Conservation (phyloP, 2,797 vertebrate genomes). For the Danio jaintianensis region DNA sequence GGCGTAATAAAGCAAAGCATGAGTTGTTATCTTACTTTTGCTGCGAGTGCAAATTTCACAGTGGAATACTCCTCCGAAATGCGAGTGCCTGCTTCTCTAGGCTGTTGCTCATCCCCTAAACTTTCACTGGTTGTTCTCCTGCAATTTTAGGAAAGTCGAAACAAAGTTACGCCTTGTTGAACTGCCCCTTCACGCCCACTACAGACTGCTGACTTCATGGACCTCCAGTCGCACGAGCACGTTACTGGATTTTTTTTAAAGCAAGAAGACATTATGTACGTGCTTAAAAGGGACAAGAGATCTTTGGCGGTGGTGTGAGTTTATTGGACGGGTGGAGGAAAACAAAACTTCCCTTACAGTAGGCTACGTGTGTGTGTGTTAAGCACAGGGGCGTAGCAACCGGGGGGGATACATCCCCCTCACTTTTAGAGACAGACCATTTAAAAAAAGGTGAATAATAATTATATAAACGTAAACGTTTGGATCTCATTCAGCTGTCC, state of each 20-base stretch:
- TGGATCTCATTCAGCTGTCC: too few species aligned
- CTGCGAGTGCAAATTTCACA: constrained; percentile 26
- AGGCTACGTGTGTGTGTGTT: neutral
- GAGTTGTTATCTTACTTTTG: constrained; percentile 43
- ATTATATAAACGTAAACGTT: too few species aligned
- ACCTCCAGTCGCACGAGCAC: constrained; percentile 1
- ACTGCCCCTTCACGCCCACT: constrained; percentile 63
- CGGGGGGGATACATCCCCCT: too few species aligned
- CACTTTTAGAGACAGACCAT: too few species aligned
- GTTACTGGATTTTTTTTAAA: neutral
- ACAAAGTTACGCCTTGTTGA: constrained; percentile 51
- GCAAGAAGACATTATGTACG: constrained; percentile 25
- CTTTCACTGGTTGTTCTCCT: constrained; percentile 64
- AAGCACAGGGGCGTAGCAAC: too few species aligned
- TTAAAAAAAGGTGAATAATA: too few species aligned
- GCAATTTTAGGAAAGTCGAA: constrained; percentile 41
- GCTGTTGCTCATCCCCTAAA: constrained; percentile 49
- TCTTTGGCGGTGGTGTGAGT: too few species aligned
- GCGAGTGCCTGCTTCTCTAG: constrained; percentile 41
- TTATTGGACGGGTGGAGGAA: neutral
- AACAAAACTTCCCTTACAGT: neutral
- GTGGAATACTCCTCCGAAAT: constrained; percentile 18
- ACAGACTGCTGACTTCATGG: constrained; percentile 57
- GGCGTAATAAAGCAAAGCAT: neutral
- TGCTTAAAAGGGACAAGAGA: neutral